phyloP scores from a whole-genome alignment of 2,888 invertebrate species.

The Lithophane semibrunnea region DNA sequence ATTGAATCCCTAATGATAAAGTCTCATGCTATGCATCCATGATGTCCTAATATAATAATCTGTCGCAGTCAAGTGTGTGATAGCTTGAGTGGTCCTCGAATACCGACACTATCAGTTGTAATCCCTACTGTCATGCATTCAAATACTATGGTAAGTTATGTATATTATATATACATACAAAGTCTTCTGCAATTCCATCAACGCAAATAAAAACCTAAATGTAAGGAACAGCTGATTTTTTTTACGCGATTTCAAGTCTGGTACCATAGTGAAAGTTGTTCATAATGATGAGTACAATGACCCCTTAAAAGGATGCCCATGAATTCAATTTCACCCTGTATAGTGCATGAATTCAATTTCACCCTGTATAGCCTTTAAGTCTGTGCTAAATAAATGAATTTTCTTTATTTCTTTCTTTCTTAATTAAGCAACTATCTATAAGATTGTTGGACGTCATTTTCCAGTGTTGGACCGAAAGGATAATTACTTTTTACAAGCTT shows the following conservation, averaged over 20 bases:
- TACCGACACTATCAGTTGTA: constrained; percentile 36
- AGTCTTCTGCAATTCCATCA: no score
- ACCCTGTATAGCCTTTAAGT: no score
- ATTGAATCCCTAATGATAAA: constrained; percentile 27
- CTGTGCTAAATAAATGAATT: no score
- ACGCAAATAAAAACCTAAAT: no score
- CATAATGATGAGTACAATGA: no score
- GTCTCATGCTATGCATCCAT: constrained; percentile 13
- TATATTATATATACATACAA: background rate
- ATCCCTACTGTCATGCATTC: constrained; percentile 43
- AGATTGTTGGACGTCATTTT: background rate
- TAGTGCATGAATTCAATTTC: no score
- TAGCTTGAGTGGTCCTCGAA: constrained; percentile 45
- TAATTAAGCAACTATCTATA: background rate
- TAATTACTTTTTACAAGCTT: background rate
- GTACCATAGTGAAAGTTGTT: no score
- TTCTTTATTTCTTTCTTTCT: no score
- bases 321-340: no score
- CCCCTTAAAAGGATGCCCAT: no score
- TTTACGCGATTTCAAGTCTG: no score
- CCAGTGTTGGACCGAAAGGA: background rate
- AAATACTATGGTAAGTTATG: constrained; percentile 10
- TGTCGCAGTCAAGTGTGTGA: constrained; percentile 25
- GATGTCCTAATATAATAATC: constrained; percentile 45
- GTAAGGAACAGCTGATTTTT: no score